These are phyloP conservation scores for Diplodus sargus DNA, from an alignment of 2,797 vertebrate genomes.

Conservation along the genomic window DNA sequence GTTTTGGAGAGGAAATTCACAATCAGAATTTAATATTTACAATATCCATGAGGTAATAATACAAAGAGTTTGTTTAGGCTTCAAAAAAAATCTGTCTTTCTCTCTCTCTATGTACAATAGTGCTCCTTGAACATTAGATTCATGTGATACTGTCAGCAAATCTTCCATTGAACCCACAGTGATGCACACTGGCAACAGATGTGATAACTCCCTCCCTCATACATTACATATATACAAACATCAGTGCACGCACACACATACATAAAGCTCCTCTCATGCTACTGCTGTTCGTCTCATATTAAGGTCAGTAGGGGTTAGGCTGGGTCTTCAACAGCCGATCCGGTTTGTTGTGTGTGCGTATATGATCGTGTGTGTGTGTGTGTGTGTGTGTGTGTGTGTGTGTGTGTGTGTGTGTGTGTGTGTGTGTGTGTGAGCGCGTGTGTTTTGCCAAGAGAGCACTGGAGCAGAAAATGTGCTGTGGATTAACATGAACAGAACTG, in stretches of 20 bases:
- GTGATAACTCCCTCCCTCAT: slow-evolving; percentile 26
- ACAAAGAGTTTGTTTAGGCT: too few relatives aligned
- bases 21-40: too few relatives aligned
- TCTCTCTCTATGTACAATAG: too few relatives aligned
- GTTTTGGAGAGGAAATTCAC: too few relatives aligned
- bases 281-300: slow-evolving; percentile 71
- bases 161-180: slow-evolving; percentile 9
- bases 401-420: slow-evolving; percentile 6
- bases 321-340: slow-evolving; percentile 60
- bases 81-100: background rate
- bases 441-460: slow-evolving; percentile 60
- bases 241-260: slow-evolving; percentile 5
- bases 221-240: slow-evolving; percentile 1
- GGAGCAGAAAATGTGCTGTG: slow-evolving; percentile 67
- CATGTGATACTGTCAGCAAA: slow-evolving; percentile 13
- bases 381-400: slow-evolving; percentile 23
- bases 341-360: slow-evolving; percentile 39
- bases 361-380: background rate
- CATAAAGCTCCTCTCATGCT: slow-evolving; percentile 44
- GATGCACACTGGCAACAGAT: slow-evolving; percentile 52
- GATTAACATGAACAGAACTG: slow-evolving; percentile 72
- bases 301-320: slow-evolving; percentile 72
- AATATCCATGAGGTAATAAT: too few relatives aligned
- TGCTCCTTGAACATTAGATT: slow-evolving; percentile 4
- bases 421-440: slow-evolving; percentile 7